A percentile compares a stretch with the other conserved stretches of the same genome.
Evolutionary conservation across 2,113 vertebrate species (phyloP).

Genomic region (Neofelis nebulosa): DNA sequence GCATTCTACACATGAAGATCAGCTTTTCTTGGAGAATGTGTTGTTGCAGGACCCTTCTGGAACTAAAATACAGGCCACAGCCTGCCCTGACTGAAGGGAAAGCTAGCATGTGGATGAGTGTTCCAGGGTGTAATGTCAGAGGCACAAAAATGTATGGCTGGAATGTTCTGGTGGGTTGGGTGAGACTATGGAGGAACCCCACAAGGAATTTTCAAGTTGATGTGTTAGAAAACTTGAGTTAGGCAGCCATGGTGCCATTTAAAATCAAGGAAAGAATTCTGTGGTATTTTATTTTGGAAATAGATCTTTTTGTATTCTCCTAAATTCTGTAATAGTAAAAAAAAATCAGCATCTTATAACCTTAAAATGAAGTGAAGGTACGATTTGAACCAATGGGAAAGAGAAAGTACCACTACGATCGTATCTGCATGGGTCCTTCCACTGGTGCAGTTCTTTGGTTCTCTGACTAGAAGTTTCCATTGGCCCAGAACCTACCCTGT

Average conservation of each 20-base stretch:
- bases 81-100: neutral
- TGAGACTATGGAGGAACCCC: neutral
- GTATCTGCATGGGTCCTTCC: fast-evolving
- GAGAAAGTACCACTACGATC: neutral
- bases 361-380: neutral
- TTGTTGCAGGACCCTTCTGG: neutral
- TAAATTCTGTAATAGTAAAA: neutral
- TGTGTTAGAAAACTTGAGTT: neutral
- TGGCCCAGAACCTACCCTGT: neutral
- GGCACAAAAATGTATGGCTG: neutral
- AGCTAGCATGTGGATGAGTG: neutral
- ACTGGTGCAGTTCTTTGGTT: neutral
- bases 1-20: neutral
- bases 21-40: neutral
- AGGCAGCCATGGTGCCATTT: neutral
- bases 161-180: neutral
- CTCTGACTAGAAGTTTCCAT: neutral
- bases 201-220: neutral
- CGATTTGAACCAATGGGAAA: neutral
- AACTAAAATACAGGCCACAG: neutral
- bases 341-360: neutral
- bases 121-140: neutral
- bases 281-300: neutral
- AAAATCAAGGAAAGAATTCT: neutral
- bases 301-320: neutral